phyloP scores from a whole-genome alignment of 2,797 vertebrate genomes.

The Mormyrops attenuatus region DNA sequence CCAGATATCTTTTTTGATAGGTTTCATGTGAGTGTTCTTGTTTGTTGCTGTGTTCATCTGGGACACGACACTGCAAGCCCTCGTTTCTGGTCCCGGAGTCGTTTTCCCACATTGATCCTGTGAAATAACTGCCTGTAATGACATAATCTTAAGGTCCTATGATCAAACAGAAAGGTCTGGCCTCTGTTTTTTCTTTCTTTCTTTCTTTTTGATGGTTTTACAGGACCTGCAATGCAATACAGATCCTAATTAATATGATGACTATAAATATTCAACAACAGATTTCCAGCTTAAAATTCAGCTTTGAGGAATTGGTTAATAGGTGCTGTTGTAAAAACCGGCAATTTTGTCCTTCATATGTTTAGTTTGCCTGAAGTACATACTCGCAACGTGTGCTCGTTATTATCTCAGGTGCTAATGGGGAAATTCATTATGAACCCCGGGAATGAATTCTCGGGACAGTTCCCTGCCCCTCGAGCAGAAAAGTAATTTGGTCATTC shows the following conservation, averaged over 20 bases:
- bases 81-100: background rate
- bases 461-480: background rate
- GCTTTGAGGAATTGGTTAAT: background rate
- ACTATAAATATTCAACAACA: background rate
- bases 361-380: background rate
- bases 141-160: background rate
- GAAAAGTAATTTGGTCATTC: background rate
- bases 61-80: background rate
- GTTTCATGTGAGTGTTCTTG: background rate
- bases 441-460: background rate
- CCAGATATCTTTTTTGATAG: conserved; percentile 23
- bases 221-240: background rate
- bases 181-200: no score
- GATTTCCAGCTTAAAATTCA: background rate
- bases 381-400: background rate
- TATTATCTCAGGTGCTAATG: background rate
- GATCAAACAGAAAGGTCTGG: background rate
- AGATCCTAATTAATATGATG: background rate
- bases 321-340: background rate
- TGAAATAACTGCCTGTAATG: background rate
- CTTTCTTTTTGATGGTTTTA: background rate
- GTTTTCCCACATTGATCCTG: background rate
- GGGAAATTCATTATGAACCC: background rate
- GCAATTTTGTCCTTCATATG: background rate
- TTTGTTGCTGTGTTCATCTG: background rate